A percentile compares a stretch with the other conserved stretches of the same genome.
Conservation (phyloP, 2,888 invertebrate species). For the Melangyna quadrimaculata region DNA sequence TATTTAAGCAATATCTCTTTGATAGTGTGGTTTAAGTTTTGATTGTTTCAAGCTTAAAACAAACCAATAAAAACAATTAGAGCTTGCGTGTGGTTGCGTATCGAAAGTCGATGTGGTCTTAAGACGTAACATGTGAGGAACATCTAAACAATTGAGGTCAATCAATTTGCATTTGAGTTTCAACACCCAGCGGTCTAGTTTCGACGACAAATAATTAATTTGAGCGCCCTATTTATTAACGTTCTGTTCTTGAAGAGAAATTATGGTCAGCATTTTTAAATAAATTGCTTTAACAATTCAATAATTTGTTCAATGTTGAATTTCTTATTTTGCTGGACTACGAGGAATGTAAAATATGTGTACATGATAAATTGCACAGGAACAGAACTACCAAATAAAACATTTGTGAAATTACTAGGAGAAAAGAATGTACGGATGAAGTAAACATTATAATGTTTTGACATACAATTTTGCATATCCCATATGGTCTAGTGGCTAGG, state of each 20-base stretch:
- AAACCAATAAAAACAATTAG: neutral
- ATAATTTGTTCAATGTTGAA: too few relatives aligned
- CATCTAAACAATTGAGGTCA: conserved; percentile 48
- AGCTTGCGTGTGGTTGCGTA: neutral
- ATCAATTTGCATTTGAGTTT: conserved; percentile 43
- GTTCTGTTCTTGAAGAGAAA: neutral
- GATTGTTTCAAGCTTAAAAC: neutral
- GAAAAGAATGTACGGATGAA: too few relatives aligned
- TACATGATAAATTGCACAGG: too few relatives aligned
- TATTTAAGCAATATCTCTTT: neutral
- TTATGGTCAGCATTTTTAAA: neutral
- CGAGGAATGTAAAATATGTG: too few relatives aligned
- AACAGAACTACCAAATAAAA: too few relatives aligned
- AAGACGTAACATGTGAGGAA: neutral
- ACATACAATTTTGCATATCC: neutral
- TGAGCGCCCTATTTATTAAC: neutral
- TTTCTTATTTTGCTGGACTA: too few relatives aligned
- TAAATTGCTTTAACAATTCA: neutral
- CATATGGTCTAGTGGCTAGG: conserved; percentile 72
- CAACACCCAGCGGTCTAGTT: neutral
- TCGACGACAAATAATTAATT: conserved; percentile 20
- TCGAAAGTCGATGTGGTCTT: neutral
- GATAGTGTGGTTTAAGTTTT: neutral
- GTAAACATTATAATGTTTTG: neutral
- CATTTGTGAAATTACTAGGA: too few relatives aligned